These are phyloP conservation scores for Hermetia illucens DNA, from an alignment of 1,140 invertebrate species.

Conservation along the genomic window DNA sequence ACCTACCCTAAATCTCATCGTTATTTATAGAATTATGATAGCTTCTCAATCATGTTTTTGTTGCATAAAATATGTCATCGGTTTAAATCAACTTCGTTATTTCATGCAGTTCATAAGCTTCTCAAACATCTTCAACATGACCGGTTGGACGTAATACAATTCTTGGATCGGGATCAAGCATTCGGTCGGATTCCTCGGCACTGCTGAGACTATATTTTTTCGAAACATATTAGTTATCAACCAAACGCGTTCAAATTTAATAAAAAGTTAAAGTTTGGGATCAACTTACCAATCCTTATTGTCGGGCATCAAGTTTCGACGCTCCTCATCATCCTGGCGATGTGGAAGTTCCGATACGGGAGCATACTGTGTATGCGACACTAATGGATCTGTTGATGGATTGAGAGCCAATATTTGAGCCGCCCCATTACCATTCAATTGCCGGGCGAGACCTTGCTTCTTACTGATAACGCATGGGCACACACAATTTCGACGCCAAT, in stretches of 20 bases:
- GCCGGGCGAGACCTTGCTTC: slow-evolving; percentile 10
- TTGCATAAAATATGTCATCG: no score
- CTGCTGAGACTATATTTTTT: slow-evolving; percentile 41
- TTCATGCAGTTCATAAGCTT: no score
- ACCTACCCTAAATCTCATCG: no score
- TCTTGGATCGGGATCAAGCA: slow-evolving; percentile 47
- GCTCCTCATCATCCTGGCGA: slow-evolving; percentile 42
- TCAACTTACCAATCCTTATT: slow-evolving; percentile 44
- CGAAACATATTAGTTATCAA: no score
- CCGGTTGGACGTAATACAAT: slow-evolving; percentile 43
- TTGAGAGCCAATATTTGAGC: slow-evolving; percentile 29
- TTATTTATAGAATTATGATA: no score
- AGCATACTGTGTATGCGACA: slow-evolving; percentile 47
- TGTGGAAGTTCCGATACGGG: slow-evolving; percentile 51
- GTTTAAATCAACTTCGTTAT: no score
- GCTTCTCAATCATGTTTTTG: no score
- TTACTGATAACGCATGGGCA: slow-evolving; percentile 12
- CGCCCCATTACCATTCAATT: slow-evolving; percentile 10
- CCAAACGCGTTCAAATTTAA: no score
- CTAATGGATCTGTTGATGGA: slow-evolving; percentile 54
- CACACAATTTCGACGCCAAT: slow-evolving; percentile 11
- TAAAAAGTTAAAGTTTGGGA: no score
- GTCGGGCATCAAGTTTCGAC: slow-evolving; percentile 50
- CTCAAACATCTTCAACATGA: slow-evolving; percentile 34
- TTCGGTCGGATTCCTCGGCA: slow-evolving; percentile 48